Evolutionary conservation across 2,113 vertebrate genomes (phyloP).

Genomic region (Ciconia maguari): DNA sequence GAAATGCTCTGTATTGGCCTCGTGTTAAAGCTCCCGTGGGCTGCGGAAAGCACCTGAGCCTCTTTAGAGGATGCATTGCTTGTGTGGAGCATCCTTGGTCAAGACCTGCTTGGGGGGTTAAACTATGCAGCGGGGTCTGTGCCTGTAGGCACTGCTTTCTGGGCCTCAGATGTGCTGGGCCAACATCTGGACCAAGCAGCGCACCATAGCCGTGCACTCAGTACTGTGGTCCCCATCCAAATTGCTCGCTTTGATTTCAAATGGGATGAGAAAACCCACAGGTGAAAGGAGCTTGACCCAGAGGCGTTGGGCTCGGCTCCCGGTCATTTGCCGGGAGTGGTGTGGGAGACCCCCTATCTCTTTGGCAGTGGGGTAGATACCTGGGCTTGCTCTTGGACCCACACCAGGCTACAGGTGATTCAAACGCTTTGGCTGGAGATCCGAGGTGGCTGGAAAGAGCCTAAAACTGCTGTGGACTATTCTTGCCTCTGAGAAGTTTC

Average conservation of each 20-base stretch:
- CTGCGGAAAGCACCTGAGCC: background rate
- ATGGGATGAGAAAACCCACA: background rate
- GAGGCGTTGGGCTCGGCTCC: background rate
- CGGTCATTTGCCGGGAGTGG: fast-evolving
- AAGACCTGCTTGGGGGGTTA: fast-evolving
- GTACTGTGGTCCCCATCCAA: fast-evolving
- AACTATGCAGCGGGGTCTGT: background rate
- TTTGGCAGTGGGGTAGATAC: background rate
- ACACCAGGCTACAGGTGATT: background rate
- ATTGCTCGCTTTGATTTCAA: background rate
- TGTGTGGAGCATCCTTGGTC: background rate
- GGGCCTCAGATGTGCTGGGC: background rate
- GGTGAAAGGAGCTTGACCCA: background rate
- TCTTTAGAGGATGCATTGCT: background rate
- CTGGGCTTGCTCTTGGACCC: background rate
- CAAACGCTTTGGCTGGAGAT: background rate
- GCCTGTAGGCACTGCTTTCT: fast-evolving
- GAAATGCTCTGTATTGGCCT: background rate
- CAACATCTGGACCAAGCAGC: background rate
- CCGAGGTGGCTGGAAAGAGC: background rate
- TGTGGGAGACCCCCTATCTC: background rate
- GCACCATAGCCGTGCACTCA: fast-evolving
- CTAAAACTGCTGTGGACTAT: background rate
- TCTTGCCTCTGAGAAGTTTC: background rate
- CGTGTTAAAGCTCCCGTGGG: background rate